Percentiles rank a stretch among this genome's conserved stretches.
phyloP scores from a whole-genome alignment of 2,888 invertebrate species.

The Nymphalis urticae region DNA sequence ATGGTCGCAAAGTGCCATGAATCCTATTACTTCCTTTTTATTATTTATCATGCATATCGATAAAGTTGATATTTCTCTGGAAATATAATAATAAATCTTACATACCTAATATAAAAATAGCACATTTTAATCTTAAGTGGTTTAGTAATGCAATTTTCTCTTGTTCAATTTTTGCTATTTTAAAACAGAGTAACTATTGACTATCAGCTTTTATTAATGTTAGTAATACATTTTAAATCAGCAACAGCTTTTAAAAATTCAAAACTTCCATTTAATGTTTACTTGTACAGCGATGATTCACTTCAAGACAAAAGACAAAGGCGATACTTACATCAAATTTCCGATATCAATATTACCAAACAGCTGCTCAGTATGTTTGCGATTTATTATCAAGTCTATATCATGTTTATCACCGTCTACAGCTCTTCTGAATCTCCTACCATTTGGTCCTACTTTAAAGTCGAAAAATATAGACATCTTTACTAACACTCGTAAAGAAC shows the following conservation, averaged over 20 bases:
- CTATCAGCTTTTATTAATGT: no score
- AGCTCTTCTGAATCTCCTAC: conserved; percentile 64
- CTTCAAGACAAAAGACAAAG: background rate
- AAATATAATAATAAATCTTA: conserved; percentile 38
- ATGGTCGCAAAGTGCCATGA: conserved; percentile 67
- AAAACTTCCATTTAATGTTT: no score
- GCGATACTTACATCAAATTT: conserved; percentile 61
- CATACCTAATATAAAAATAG: background rate
- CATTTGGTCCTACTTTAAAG: conserved; percentile 57
- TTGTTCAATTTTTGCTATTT: background rate
- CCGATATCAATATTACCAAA: conserved; percentile 62
- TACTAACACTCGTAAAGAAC: background rate
- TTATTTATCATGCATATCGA: conserved; percentile 77
- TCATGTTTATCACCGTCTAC: conserved; percentile 65
- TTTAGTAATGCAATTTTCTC: background rate
- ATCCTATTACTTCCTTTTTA: conserved; percentile 62
- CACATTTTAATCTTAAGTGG: no score
- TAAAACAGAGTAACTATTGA: no score
- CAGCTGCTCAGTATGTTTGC: conserved; percentile 47
- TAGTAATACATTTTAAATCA: no score
- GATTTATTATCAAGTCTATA: conserved; percentile 54
- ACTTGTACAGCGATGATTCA: no score
- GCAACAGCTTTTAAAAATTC: no score
- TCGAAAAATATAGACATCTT: conserved; percentile 74
- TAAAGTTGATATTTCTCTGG: conserved; percentile 68